Percentiles rank a stretch among this genome's conserved stretches.
phyloP scores from a whole-genome alignment of 2,113 vertebrate genomes.

The Nyctereutes procyonoides region DNA sequence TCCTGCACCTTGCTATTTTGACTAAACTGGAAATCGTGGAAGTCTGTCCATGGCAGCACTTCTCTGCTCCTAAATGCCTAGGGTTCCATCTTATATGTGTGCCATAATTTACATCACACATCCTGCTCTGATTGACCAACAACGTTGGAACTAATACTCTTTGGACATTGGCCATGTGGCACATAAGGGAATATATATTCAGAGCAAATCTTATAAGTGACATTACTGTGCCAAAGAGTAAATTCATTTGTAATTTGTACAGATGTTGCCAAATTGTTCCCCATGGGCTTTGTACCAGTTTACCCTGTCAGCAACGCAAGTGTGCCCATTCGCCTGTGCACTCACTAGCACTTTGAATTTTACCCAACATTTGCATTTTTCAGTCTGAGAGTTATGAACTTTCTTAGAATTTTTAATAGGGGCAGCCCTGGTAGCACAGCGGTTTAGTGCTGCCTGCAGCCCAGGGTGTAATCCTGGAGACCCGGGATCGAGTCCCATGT shows the following conservation, averaged over 20 bases:
- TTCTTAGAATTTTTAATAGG: background rate
- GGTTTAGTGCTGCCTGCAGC: no score
- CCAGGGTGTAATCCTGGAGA: no score
- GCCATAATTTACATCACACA: rapidly evolving
- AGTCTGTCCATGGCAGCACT: background rate
- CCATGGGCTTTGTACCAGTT: background rate
- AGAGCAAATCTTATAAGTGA: background rate
- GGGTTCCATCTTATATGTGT: rapidly evolving
- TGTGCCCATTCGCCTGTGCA: background rate
- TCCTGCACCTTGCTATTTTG: background rate
- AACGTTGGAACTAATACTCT: rapidly evolving
- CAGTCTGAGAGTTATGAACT: background rate
- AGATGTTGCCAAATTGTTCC: background rate
- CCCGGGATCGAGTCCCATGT: no score
- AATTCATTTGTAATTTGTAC: no score
- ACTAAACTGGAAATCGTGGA: no score
- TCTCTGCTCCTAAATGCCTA: background rate
- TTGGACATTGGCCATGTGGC: rapidly evolving
- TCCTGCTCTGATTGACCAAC: background rate
- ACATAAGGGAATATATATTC: no score
- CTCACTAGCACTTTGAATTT: background rate
- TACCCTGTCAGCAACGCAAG: rapidly evolving
- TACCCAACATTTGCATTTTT: background rate
- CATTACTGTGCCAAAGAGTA: background rate
- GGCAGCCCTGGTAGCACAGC: no score